Percentiles rank a stretch among this genome's conserved stretches.
Evolutionary conservation across 2,797 vertebrate species (phyloP).

Genomic region (Lepilemur septentrionalis): DNA sequence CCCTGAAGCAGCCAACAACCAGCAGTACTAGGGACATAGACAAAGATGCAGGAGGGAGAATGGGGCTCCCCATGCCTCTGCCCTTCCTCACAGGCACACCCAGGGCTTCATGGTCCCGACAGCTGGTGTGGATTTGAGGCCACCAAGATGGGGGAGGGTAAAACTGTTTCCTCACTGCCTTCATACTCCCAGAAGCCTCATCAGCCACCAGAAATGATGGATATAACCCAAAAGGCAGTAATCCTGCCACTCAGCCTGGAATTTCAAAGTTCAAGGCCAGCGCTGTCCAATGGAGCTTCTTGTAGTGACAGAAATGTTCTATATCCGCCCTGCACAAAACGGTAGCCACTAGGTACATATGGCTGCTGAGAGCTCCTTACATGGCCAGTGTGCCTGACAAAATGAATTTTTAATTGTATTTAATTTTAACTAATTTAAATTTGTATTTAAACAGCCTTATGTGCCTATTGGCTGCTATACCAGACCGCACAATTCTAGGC

Average conservation of each 20-base stretch:
- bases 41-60: neutral
- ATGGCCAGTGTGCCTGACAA: neutral
- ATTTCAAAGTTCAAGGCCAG: neutral
- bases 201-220: neutral
- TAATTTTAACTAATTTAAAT: neutral
- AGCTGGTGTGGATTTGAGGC: neutral
- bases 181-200: neutral
- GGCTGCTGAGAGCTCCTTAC: neutral
- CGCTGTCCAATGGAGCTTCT: neutral
- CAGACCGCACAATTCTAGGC: neutral
- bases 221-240: neutral
- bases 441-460: neutral
- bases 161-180: neutral
- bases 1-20: neutral
- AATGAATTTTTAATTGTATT: neutral
- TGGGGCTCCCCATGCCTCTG: fast-evolving
- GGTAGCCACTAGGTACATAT: neutral
- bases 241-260: neutral
- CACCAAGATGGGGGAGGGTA: neutral
- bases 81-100: neutral
- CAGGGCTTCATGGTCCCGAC: neutral
- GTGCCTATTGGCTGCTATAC: neutral
- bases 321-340: neutral
- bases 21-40: neutral
- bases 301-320: neutral